These are phyloP conservation scores for Lontra canadensis DNA, from an alignment of 2,113 vertebrate species.

Conservation along the genomic window DNA sequence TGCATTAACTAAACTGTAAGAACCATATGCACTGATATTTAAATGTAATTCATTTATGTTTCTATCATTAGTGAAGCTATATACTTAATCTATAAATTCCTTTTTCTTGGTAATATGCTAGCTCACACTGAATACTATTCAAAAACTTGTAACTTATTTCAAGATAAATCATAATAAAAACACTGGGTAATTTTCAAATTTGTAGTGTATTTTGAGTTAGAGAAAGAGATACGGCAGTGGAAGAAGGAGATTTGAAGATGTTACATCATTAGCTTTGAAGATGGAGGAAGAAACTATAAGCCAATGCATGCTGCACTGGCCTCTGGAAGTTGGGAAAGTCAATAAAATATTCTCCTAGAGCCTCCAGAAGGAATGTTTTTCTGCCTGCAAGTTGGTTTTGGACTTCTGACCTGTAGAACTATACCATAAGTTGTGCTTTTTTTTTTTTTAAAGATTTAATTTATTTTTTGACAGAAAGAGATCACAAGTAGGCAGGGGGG, in stretches of 20 bases:
- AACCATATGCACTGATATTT: background rate
- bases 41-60: background rate
- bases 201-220: background rate
- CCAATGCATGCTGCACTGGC: background rate
- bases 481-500: too few relatives aligned
- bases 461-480: too few relatives aligned
- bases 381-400: background rate
- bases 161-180: background rate
- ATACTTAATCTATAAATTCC: background rate
- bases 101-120: background rate
- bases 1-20: background rate
- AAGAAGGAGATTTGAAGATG: background rate
- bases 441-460: too few relatives aligned
- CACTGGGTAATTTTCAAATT: background rate
- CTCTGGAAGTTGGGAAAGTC: background rate
- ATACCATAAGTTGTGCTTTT: background rate
- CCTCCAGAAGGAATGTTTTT: background rate
- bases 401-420: background rate
- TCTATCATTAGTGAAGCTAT: background rate
- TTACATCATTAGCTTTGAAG: background rate
- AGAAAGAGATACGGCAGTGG: background rate
- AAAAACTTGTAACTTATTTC: background rate
- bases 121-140: background rate
- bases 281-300: background rate
- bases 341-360: background rate